Base-by-base conservation (phyloP, 2,888 invertebrate genomes). In the Andrena camellia region DNA sequence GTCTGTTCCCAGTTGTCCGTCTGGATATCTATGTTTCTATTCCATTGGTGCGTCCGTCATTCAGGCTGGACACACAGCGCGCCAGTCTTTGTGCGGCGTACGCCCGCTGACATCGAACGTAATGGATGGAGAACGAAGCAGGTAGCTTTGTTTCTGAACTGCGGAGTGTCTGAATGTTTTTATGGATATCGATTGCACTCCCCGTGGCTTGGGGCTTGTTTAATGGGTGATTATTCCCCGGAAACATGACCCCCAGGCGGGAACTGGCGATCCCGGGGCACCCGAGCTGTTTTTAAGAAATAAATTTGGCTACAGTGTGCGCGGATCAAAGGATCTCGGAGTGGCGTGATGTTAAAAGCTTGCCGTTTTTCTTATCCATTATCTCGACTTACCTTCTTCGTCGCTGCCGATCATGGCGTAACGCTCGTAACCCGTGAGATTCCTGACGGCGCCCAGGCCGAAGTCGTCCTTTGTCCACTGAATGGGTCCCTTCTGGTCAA, bases 391-490 rank as follows among this genome's bases (percentile, higher is more conserved):
- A 96, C 99, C 99, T 96, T 98, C 98, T 94, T 98, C 98, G 93
- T 98, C 98, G 92, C 97, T 98, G 62, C 99, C 99, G 87, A 99
- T 97, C 99, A 99, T 99, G 86, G 97, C 96, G 94, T 99, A 99
- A 79, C 99, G 96, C 82, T 98, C 98, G 94, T 97, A 99, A 54
- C 98, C 98, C 81, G 97, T 97, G 79, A 99, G 95, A 90, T 98
- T 97, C 86, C 99, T 95, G 92, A 98, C 98, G 0, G 97, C 96
- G 1, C 99, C 99, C 48, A 99, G 95, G 0, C 99, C 99, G 92
- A 99, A 99, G 92, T 98, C 99, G 92, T 99, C 98, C 92, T 98
- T 98, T 78, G 99, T 99, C 99, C 99, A 99, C 94, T 99, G 99
- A 72, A 99, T 95, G 72, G 97, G 96, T 0, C 99, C 99, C 62